A percentile compares a stretch with the other conserved stretches of the same genome.
phyloP scores from a whole-genome alignment of 2,113 vertebrate genomes.

The Agapornis roseicollis region DNA sequence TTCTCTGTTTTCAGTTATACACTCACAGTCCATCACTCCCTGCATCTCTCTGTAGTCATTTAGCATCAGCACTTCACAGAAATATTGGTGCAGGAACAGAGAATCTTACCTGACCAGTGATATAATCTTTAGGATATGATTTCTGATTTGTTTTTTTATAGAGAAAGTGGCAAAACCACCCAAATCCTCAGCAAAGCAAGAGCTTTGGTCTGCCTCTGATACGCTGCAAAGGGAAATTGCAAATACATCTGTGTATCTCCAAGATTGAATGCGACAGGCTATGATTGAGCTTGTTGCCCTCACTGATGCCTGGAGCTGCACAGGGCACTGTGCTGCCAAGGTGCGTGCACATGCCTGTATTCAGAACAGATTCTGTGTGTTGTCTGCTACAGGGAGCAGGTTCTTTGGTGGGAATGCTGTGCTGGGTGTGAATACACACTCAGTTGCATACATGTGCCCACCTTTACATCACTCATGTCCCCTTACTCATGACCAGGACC shows the following conservation, averaged over 20 bases:
- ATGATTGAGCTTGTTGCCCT: conserved; percentile 32
- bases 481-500: accelerated
- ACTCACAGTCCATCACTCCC: background rate
- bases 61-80: background rate
- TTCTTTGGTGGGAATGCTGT: background rate
- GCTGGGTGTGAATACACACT: background rate
- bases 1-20: background rate
- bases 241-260: background rate
- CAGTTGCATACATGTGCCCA: accelerated
- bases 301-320: background rate
- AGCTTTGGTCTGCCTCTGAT: background rate
- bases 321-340: background rate
- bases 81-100: background rate
- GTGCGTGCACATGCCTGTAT: background rate
- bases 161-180: background rate
- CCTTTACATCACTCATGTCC: background rate
- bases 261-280: background rate
- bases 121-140: background rate
- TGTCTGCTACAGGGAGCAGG: background rate
- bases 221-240: background rate
- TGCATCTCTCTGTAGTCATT: background rate
- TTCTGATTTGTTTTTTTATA: background rate
- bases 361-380: background rate
- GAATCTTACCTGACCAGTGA: background rate
- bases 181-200: background rate